A percentile compares a stretch with the other conserved stretches of the same genome.
These are phyloP conservation scores for Nycticorax nycticorax DNA, from an alignment of 2,113 vertebrate species.

Conservation along the genomic window DNA sequence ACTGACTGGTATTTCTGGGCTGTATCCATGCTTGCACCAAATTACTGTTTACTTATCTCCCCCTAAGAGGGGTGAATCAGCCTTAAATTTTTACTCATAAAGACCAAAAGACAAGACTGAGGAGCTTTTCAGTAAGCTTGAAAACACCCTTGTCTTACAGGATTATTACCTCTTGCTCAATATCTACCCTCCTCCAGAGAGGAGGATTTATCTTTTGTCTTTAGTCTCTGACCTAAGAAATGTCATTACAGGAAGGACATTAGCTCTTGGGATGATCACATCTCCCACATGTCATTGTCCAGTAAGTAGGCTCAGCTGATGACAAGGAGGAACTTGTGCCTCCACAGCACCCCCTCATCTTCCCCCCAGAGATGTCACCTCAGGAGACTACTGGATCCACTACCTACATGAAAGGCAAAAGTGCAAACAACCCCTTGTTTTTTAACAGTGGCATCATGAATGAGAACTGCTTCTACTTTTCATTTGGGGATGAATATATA, in stretches of 20 bases:
- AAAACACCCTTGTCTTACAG: background rate
- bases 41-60: background rate
- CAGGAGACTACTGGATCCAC: background rate
- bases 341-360: background rate
- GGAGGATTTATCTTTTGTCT: background rate
- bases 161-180: background rate
- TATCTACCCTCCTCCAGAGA: background rate
- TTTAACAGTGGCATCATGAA: background rate
- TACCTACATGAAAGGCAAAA: background rate
- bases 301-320: background rate
- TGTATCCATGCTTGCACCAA: background rate
- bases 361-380: background rate
- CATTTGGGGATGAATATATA: background rate
- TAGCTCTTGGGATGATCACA: rapidly evolving
- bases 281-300: background rate
- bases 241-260: background rate
- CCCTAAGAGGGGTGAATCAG: background rate
- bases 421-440: background rate
- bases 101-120: background rate
- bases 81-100: background rate
- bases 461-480: background rate
- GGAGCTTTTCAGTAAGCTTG: background rate
- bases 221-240: background rate
- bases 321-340: background rate
- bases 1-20: background rate